Evolutionary conservation across 2,888 invertebrate species (phyloP).

Genomic region (Nymphalis c-album): DNA sequence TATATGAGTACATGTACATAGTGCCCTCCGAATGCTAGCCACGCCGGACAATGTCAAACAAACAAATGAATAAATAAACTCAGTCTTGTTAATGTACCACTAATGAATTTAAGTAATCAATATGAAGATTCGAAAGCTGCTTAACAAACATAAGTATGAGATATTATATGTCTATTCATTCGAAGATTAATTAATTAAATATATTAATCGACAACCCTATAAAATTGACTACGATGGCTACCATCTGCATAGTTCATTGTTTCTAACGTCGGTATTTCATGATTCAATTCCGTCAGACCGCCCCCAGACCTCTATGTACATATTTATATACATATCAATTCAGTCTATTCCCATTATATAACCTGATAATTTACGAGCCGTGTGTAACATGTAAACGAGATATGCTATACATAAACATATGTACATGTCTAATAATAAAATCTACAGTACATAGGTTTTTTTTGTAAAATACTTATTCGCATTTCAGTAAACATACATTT

Average conservation of each 20-base stretch:
- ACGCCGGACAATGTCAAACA: too few relatives aligned
- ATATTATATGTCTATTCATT: background rate
- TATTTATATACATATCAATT: background rate
- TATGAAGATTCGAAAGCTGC: too few relatives aligned
- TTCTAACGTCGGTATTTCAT: conserved; percentile 7
- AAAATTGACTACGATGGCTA: background rate
- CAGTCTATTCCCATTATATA: background rate
- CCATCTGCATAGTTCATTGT: conserved; percentile 10
- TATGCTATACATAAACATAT: too few relatives aligned
- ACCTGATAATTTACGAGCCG: too few relatives aligned
- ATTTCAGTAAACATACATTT: too few relatives aligned
- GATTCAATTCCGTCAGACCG: conserved; percentile 12
- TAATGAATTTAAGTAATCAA: background rate
- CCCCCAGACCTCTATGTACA: background rate
- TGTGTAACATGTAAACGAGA: too few relatives aligned
- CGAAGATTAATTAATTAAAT: background rate
- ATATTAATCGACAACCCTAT: background rate
- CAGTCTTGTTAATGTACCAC: background rate
- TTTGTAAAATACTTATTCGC: too few relatives aligned
- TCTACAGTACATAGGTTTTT: too few relatives aligned
- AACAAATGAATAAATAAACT: too few relatives aligned
- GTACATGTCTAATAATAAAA: too few relatives aligned
- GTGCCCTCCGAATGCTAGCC: too few relatives aligned
- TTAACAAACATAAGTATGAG: background rate
- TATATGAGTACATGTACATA: too few relatives aligned